Evolutionary conservation across 2,797 vertebrate genomes (phyloP).

Genomic region (Sylvia borin): DNA sequence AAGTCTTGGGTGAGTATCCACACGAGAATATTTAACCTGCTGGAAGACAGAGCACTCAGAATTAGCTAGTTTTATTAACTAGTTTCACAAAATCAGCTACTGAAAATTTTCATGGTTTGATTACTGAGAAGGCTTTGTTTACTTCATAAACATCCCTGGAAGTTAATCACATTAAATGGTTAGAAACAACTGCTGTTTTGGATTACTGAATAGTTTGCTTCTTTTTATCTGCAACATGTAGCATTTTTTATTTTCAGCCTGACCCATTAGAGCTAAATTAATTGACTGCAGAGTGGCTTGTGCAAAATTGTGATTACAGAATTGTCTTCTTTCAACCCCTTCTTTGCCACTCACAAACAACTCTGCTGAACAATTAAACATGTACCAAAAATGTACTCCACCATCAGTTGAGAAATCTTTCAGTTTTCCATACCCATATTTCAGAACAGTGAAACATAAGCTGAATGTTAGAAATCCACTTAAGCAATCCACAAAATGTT

Average conservation of each 20-base stretch:
- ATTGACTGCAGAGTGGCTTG: neutral
- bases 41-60: neutral
- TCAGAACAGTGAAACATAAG: neutral
- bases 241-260: neutral
- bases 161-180: neutral
- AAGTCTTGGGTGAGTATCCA: slow-evolving; percentile 77
- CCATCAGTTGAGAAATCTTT: neutral
- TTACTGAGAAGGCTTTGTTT: neutral
- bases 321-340: neutral
- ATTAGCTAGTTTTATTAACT: neutral
- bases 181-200: neutral
- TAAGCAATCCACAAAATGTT: neutral
- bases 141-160: neutral
- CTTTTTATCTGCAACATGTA: neutral
- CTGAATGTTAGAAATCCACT: neutral
- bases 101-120: neutral
- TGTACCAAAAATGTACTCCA: neutral
- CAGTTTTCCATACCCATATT: neutral
- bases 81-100: neutral
- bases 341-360: neutral
- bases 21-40: slow-evolving; percentile 72
- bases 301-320: neutral
- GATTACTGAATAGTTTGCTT: neutral
- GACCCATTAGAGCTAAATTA: neutral
- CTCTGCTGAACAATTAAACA: neutral